Evolutionary conservation across 2,113 vertebrate genomes (phyloP).

Genomic region (Pterocles burchelli): DNA sequence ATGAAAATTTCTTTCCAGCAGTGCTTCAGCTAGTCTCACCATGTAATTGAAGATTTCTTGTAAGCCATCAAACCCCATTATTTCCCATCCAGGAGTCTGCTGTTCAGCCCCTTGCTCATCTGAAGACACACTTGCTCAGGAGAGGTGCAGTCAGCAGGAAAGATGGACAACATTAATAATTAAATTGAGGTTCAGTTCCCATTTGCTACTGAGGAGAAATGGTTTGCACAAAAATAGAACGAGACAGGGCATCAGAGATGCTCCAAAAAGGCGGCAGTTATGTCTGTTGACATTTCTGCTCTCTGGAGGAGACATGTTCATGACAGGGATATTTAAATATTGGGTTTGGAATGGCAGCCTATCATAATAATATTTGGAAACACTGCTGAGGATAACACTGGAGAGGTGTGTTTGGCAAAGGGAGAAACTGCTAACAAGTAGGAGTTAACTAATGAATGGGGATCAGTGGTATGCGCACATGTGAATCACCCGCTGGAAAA

Average conservation of each 20-base stretch:
- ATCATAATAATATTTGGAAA: not conserved
- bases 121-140: not conserved
- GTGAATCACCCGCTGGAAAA: not conserved
- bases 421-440: not conserved
- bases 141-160: not conserved
- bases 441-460: not conserved
- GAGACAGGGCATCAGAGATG: not conserved
- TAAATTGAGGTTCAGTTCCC: not conserved
- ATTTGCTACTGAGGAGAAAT: not conserved
- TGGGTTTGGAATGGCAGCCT: not conserved
- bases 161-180: constrained; percentile 16
- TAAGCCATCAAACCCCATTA: not conserved
- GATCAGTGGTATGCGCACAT: not conserved
- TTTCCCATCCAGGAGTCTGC: not conserved
- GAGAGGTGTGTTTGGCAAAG: not conserved
- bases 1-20: constrained; percentile 15
- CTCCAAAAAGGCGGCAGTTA: not conserved
- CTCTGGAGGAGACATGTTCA: not conserved
- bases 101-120: not conserved
- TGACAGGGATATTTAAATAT: not conserved
- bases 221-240: not conserved
- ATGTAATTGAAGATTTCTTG: not conserved
- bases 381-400: not conserved
- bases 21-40: not conserved
- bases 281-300: not conserved